Evolutionary conservation across 2,113 vertebrate genomes (phyloP), one percentile per base, ranked within the genome.

Genomic region (Pedionomus torquatus): DNA sequence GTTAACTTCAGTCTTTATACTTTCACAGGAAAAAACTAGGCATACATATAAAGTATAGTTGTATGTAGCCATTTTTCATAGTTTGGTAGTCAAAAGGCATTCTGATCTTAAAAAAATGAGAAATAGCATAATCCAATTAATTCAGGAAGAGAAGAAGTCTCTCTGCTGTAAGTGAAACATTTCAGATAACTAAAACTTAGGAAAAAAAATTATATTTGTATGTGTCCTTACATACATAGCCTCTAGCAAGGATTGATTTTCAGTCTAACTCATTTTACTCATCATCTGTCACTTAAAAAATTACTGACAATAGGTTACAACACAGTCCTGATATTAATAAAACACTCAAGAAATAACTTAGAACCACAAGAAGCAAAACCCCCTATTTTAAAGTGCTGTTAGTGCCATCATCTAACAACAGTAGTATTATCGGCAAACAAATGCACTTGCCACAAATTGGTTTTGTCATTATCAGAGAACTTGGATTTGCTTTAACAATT

Each of bases 1-100:
- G 49, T 87, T 95, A 92, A 78, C 83, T 91, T 91, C 74, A 78
- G 72, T 51, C 69, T 89, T 92, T 81, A 35, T 60, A 75, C 5
- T 81, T 92, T 35, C 69, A 78, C 33, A 82, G 30, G 30, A 87
- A 92, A 89, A 95, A 57, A 41, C 7, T 44, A 69, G 70, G n/a
- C 12, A 48, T 48, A 37, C 28, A 26, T 35, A 89, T 0, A 0
- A 10, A 46, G 5, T 31, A 30, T 21, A 89, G 52, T 24, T 69
- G 35, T 24, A 63, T 60, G 79, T 48, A 25, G 65, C 1, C 2
- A 68, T 48, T 87, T 95, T 75, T 30, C 49, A 23, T 8, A 44
- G 18, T 52, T 71, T 49, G 26, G 21, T 37, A 57, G 7, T 52
- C 37, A 75, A 84, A 94, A 76, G 44, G 37, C 4, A 37, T 87